Base-by-base conservation (phyloP, 2,888 invertebrate genomes). In the Hirtodrosophila cameraria region DNA sequence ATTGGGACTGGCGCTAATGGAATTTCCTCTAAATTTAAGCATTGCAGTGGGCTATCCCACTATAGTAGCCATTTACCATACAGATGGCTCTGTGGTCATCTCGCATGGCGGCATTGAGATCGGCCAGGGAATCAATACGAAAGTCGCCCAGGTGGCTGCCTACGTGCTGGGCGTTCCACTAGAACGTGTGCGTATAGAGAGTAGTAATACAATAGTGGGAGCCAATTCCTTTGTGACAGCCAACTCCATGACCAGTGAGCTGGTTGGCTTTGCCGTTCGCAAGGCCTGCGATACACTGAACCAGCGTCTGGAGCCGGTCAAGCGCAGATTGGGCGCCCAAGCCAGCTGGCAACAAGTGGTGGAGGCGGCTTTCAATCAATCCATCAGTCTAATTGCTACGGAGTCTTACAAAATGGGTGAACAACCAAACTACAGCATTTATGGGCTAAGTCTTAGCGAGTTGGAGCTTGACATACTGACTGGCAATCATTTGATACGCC, bases 401-500 rank as follows among this genome's bases (percentile, higher is more conserved):
- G 93, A 94, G 73, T 91, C 93, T 91, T 94, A 89, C 75, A 91
- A 92, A 1, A 23, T 70, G 0, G 90, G 91, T 0, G 93, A 93
- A 13, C 84, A 94, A 8, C 91, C 92, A 20, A 76, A 90, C 0
- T 96, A 96, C 79, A 88, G 91, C 35, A 92, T 96, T 48, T 95
- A 93, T 78, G 95, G 94, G 0, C 91, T 93, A 0, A 91, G 93
- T 5, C 92, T 93, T 1, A 89, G 93, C 2, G 96, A 97, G 90
- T 92, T 96, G 0, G 95, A 96, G 89, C 88, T 96, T 0, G 97
- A 97, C 88, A 90, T 96, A 7, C 90, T 97, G 31, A 96, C 96
- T 0, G 96, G 96, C 1, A 94, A 95, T 81, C 93, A 94, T 79
- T 91, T 94, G 63, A 90, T 95, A 6, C 90, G 87, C 5, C 92